These are phyloP conservation scores for Champsocephalus gunnari DNA, from an alignment of 2,797 vertebrate species.

Conservation along the genomic window DNA sequence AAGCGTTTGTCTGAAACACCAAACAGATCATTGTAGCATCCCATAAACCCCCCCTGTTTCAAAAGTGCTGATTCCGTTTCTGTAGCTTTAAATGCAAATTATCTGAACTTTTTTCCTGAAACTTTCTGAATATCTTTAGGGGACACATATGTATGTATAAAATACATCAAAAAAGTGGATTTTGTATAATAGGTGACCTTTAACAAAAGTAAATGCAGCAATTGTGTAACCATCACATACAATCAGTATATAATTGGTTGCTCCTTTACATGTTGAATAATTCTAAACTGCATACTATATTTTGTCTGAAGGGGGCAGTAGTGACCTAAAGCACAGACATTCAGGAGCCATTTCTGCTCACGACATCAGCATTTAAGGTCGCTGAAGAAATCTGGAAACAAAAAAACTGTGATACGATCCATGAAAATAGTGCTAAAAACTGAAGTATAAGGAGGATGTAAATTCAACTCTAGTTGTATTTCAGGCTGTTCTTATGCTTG, in stretches of 20 bases:
- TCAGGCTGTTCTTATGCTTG: neutral
- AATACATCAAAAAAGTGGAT: too few species aligned
- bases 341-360: neutral
- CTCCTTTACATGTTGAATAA: neutral
- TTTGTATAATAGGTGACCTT: too few species aligned
- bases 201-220: too few species aligned
- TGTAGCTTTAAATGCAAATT: too few species aligned
- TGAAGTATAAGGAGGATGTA: neutral
- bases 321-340: neutral
- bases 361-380: too few species aligned
- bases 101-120: too few species aligned
- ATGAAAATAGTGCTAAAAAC: neutral
- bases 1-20: too few species aligned
- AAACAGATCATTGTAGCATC: too few species aligned
- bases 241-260: neutral
- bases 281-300: neutral
- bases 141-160: too few species aligned
- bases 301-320: conserved; percentile 49
- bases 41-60: too few species aligned
- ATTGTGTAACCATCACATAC: neutral
- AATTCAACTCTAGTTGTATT: neutral
- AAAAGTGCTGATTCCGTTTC: too few species aligned
- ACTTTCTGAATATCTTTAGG: too few species aligned
- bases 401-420: neutral
- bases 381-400: neutral